These are phyloP conservation scores for Heliconius hermathena DNA, from an alignment of 1,140 invertebrate species.

Conservation along the genomic window DNA sequence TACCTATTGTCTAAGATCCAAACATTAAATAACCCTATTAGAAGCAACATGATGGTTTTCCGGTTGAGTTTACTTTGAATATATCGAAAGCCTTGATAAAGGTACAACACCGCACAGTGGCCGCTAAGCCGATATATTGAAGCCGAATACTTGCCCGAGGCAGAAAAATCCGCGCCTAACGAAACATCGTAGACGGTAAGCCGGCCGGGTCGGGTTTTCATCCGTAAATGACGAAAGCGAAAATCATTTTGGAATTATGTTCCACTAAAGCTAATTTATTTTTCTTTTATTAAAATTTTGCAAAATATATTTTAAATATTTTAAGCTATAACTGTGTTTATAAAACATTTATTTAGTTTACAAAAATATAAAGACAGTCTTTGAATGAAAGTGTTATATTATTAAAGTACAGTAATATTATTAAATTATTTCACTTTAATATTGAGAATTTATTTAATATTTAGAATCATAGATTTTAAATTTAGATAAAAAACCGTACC, in stretches of 20 bases:
- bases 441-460: no score
- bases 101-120: background rate
- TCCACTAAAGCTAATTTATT: background rate
- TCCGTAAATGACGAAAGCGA: background rate
- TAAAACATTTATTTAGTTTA: no score
- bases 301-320: background rate
- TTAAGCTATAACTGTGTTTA: no score
- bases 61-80: background rate
- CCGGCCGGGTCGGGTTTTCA: background rate
- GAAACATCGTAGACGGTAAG: slow-evolving; percentile 9
- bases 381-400: no score
- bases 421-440: no score
- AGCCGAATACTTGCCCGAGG: background rate
- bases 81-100: background rate
- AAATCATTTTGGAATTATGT: background rate
- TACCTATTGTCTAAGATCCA: background rate
- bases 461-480: no score
- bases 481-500: no score
- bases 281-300: background rate
- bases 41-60: background rate
- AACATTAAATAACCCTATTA: background rate
- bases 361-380: no score
- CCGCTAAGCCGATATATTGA: background rate
- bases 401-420: no score
- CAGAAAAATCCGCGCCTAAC: background rate